phyloP scores from a whole-genome alignment of 2,797 vertebrate genomes.

The Tiaroga cobitis region DNA sequence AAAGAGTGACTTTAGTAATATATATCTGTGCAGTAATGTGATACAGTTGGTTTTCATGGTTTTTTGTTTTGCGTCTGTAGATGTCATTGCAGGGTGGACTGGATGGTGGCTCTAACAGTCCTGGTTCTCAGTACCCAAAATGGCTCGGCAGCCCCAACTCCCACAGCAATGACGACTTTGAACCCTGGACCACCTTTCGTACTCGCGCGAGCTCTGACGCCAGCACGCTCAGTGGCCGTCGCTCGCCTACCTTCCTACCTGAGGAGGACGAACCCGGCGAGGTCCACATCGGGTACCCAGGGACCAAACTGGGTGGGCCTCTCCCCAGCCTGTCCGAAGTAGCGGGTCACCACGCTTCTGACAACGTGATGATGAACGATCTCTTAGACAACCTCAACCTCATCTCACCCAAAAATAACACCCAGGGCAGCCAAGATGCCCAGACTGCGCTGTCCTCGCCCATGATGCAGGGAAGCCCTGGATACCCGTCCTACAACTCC shows the following conservation, averaged over 20 bases:
- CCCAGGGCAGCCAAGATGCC: conserved; percentile 75
- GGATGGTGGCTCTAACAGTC: conserved; percentile 87
- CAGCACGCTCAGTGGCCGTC: conserved; percentile 92
- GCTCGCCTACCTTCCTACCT: conserved; percentile 88
- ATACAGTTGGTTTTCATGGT: not conserved
- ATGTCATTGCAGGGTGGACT: conserved; percentile 83
- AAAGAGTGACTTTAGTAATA: not conserved
- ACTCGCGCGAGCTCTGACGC: conserved; percentile 95
- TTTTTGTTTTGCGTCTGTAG: conserved; percentile 59
- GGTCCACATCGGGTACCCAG: conserved; percentile 88
- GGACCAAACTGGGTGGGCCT: conserved; percentile 87
- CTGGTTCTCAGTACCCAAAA: conserved; percentile 89
- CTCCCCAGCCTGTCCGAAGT: conserved; percentile 94
- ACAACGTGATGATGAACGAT: conserved; percentile 89
- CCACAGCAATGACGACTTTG: conserved; percentile 95
- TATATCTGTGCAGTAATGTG: not conserved
- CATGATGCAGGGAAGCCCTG: conserved; percentile 85
- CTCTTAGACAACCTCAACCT: conserved; percentile 95
- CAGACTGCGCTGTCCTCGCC: conserved; percentile 81
- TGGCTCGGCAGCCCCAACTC: conserved; percentile 98
- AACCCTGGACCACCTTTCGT: conserved; percentile 92
- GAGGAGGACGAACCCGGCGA: conserved; percentile 90
- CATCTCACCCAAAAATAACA: conserved; percentile 85
- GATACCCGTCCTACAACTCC: conserved; percentile 81
- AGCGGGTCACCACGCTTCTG: conserved; percentile 70